Percentiles rank a stretch among this genome's conserved stretches.
Evolutionary conservation across 2,797 vertebrate species (phyloP).

Genomic region (Naso thynnoides): DNA sequence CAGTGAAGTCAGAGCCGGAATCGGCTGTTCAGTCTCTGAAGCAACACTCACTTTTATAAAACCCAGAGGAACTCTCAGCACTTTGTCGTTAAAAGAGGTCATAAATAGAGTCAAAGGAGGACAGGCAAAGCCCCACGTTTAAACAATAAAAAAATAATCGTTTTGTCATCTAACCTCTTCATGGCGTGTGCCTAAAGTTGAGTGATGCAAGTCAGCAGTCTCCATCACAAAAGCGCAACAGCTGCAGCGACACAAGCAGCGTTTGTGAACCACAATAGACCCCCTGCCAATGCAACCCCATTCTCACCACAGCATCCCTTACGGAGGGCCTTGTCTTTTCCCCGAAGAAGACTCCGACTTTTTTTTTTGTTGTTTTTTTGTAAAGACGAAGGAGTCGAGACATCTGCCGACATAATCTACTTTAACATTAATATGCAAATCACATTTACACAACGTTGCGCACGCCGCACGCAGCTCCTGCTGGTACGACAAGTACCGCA

Average conservation of each 20-base stretch:
- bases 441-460: constrained; percentile 71
- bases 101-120: constrained; percentile 6
- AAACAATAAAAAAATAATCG: not conserved
- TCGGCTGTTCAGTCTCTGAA: not conserved
- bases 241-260: constrained; percentile 82
- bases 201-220: constrained; percentile 61
- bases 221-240: constrained; percentile 83
- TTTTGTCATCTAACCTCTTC: constrained; percentile 12
- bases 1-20: not conserved
- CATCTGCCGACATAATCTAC: constrained; percentile 90
- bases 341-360: constrained; percentile 81
- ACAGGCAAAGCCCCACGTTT: not conserved
- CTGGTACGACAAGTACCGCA: constrained; percentile 55
- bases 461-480: constrained; percentile 37
- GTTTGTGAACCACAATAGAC: constrained; percentile 78
- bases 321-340: constrained; percentile 72
- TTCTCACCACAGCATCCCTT: constrained; percentile 68
- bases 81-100: constrained; percentile 20
- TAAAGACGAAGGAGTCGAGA: constrained; percentile 84
- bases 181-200: constrained; percentile 38
- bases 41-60: constrained; percentile 32
- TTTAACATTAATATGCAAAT: constrained; percentile 92
- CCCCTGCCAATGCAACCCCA: constrained; percentile 70
- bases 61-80: constrained; percentile 26
- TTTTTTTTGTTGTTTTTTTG: constrained; percentile 58